Evolutionary conservation across 1,140 invertebrate species (phyloP), one percentile per base, ranked within the genome.

Genomic region (Solen grandis): DNA sequence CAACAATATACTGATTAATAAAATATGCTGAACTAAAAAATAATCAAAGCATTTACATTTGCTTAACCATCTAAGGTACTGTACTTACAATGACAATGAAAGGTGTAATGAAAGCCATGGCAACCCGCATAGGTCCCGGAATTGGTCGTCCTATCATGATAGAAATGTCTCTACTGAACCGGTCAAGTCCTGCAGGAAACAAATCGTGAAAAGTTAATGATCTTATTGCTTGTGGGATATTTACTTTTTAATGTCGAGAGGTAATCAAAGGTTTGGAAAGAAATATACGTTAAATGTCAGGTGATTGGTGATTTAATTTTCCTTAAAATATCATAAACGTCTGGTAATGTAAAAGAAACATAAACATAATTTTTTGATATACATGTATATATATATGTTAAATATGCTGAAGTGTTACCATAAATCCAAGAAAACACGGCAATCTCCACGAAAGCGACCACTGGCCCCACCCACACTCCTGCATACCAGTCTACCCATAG

Each of bases 401-500:
- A n/a, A n/a, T n/a, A n/a, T n/a, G n/a, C n/a, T n/a, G n/a, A n/a
- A n/a, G n/a, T n/a, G 13, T 55, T 55, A 72, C 50, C 54, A 35
- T 57, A 72, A 8, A 72, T 57, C 50, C 68, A 57, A 29, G 50
- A 27, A 31, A 72, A 19, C 13, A 57, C 57, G 5, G 29, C 27
- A 5, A 75, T 22, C 35, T 63, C 73, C 38, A 76, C 25, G 16
- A 76, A 76, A 1, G 60, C 73, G 22, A 76, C 73, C 22, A 76
- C 65, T 0, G 73, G 59, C 1, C 73, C 73, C 25, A 65, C 16
- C 73, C 73, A 76, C 8, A 60, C 62, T 13, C 73, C 73, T 10
- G 33, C 38, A 38, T 76, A 76, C 73, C 73, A 76, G 27, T 76
- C 73, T 2, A 50, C 36, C 59, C 38, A 65, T 19, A 76, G 29